These are phyloP conservation scores for Rotaria socialis DNA, from an alignment of 2,888 invertebrate genomes.

Conservation along the genomic window DNA sequence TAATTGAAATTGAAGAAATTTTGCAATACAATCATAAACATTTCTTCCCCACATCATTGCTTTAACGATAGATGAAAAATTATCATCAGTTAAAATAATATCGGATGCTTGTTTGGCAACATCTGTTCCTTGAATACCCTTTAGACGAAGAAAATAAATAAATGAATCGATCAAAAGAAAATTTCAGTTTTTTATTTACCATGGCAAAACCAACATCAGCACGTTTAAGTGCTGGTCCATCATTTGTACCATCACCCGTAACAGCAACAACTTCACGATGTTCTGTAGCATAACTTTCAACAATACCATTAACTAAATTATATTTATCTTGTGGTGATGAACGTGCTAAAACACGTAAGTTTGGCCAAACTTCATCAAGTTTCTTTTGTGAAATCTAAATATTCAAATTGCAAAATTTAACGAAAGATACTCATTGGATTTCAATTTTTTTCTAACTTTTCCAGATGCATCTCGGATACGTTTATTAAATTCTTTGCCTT, in stretches of 20 bases:
- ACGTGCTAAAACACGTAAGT: conserved; percentile 42
- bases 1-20: conserved; percentile 97
- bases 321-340: conserved; percentile 46
- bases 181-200: conserved; percentile 80
- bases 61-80: conserved; percentile 97
- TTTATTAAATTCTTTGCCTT: conserved; percentile 93
- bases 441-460: conserved; percentile 69
- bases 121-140: conserved; percentile 95
- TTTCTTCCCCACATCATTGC: conserved; percentile 99
- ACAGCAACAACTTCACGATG: conserved; percentile 91
- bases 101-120: conserved; percentile 99
- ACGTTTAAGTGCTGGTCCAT: conserved; percentile 92
- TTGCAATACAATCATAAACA: conserved; percentile 98
- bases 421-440: no score
- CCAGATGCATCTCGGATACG: conserved; percentile 65
- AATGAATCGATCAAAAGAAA: no score
- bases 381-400: conserved; percentile 35
- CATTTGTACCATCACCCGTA: conserved; percentile 95
- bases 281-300: conserved; percentile 86
- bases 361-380: conserved; percentile 46
- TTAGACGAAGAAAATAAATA: no score
- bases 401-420: conserved; percentile 64
- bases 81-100: conserved; percentile 96
- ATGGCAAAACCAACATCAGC: conserved; percentile 98
- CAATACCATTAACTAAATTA: conserved; percentile 70